Percentiles rank a stretch among this genome's conserved stretches.
These are phyloP conservation scores for Schizothorax lantsangensis DNA, from an alignment of 2,797 vertebrate genomes.

Conservation along the genomic window DNA sequence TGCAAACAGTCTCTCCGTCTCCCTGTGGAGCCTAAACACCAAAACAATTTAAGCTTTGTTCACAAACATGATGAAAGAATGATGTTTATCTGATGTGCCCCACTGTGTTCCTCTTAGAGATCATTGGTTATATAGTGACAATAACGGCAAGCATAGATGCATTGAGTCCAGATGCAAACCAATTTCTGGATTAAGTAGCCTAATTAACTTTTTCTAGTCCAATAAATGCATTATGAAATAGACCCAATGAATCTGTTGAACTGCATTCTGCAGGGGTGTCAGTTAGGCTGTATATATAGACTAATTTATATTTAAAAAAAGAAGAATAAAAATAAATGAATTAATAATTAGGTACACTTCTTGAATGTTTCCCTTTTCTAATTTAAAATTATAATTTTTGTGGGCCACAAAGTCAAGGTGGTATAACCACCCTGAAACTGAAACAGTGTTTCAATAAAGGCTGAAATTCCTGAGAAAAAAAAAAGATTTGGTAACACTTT, in stretches of 20 bases:
- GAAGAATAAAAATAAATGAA: not conserved
- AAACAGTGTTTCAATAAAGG: not conserved
- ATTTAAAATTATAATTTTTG: not conserved
- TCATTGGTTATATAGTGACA: not conserved
- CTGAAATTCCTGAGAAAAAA: not conserved
- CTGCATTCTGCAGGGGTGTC: not conserved
- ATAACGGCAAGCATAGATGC: not conserved
- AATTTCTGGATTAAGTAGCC: not conserved
- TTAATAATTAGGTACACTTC: not conserved
- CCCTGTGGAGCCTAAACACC: constrained; percentile 50
- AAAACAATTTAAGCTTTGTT: constrained; percentile 58
- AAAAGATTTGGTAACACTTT: no score
- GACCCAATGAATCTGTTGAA: not conserved
- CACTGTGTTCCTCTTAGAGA: constrained; percentile 18
- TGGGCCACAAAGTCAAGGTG: not conserved
- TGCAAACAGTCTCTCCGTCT: constrained; percentile 6
- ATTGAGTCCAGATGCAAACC: not conserved
- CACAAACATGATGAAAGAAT: constrained; percentile 39
- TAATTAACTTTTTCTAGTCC: not conserved
- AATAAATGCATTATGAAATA: not conserved
- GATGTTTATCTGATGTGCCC: constrained; percentile 46
- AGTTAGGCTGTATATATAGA: not conserved
- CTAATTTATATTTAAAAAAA: not conserved
- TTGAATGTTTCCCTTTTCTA: not conserved
- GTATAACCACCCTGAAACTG: not conserved